Percentiles rank a stretch among this genome's conserved stretches.
These are phyloP conservation scores for Cheumatopsyche charites DNA, from an alignment of 1,140 invertebrate genomes.

Conservation along the genomic window DNA sequence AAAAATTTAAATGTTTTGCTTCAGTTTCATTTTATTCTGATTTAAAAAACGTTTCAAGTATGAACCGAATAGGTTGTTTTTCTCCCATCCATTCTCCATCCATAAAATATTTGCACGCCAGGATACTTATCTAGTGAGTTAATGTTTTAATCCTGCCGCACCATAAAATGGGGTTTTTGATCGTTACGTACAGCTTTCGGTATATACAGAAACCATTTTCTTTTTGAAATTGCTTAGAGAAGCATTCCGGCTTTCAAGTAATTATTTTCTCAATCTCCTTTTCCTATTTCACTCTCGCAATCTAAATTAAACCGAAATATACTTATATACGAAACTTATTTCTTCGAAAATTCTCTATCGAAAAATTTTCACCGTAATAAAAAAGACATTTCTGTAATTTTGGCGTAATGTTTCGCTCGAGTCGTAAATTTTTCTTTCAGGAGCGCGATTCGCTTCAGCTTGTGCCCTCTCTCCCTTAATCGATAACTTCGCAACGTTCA, in stretches of 20 bases:
- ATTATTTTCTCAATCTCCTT: background rate
- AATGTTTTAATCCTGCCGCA: constrained; percentile 40
- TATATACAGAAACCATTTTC: constrained; percentile 36
- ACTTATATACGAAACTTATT: constrained; percentile 1
- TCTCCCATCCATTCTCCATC: constrained; percentile 1
- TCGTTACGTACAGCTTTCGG: constrained; percentile 43
- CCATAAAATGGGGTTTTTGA: constrained; percentile 39
- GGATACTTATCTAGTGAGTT: constrained; percentile 33
- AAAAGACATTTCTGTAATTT: constrained; percentile 22
- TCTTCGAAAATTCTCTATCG: constrained; percentile 6
- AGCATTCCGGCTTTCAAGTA: background rate
- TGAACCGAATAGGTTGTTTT: background rate
- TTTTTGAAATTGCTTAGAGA: constrained; percentile 25
- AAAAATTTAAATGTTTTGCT: too few relatives aligned
- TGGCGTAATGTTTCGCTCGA: constrained; percentile 23
- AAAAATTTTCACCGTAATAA: constrained; percentile 16
- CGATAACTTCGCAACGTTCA: background rate
- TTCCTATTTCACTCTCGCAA: background rate
- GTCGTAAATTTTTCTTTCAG: constrained; percentile 28
- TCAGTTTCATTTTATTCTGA: background rate
- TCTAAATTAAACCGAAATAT: background rate
- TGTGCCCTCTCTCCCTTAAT: constrained; percentile 2
- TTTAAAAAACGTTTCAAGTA: constrained; percentile 7
- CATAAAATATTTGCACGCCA: constrained; percentile 36
- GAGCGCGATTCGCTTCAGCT: constrained; percentile 17